Evolutionary conservation across 1,140 invertebrate species (phyloP).

Genomic region (Orius laevigatus): DNA sequence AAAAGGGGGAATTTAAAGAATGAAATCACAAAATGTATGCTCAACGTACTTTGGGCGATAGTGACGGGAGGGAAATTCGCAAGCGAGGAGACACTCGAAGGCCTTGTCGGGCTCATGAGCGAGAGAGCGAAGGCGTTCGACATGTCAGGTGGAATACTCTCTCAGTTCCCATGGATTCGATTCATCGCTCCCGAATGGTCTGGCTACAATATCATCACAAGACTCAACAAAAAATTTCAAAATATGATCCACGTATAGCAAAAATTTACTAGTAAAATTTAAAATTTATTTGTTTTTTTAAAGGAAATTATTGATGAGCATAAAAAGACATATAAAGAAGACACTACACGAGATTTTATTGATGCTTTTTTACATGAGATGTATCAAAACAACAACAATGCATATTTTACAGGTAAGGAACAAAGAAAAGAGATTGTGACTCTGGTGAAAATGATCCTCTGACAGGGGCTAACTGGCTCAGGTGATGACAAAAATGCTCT

Average conservation of each 20-base stretch:
- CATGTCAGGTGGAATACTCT: conserved; percentile 48
- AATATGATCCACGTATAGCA: conserved; percentile 33
- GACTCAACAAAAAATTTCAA: conserved; percentile 42
- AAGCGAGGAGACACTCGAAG: conserved; percentile 28
- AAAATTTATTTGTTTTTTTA: conserved; percentile 20
- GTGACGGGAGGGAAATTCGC: conserved; percentile 42
- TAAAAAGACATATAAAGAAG: conserved; percentile 30
- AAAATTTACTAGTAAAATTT: background rate
- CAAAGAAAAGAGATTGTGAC: too few relatives aligned
- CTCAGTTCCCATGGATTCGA: conserved; percentile 50
- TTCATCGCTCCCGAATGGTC: conserved; percentile 43
- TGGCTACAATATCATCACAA: conserved; percentile 47
- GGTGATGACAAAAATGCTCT: too few relatives aligned
- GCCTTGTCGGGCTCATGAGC: conserved; percentile 42
- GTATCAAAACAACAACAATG: conserved; percentile 28
- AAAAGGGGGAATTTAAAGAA: conserved; percentile 3
- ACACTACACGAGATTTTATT: conserved; percentile 48
- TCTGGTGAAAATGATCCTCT: too few relatives aligned
- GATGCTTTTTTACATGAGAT: conserved; percentile 60
- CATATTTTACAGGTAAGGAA: conserved; percentile 38
- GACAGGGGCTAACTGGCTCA: too few relatives aligned
- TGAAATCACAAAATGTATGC: conserved; percentile 34
- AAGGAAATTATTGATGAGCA: conserved; percentile 44
- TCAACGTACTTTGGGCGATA: conserved; percentile 60
- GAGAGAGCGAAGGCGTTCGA: conserved; percentile 45